Conservation (phyloP, 2,113 vertebrate species). For the Heterotilapia buettikoferi region DNA sequence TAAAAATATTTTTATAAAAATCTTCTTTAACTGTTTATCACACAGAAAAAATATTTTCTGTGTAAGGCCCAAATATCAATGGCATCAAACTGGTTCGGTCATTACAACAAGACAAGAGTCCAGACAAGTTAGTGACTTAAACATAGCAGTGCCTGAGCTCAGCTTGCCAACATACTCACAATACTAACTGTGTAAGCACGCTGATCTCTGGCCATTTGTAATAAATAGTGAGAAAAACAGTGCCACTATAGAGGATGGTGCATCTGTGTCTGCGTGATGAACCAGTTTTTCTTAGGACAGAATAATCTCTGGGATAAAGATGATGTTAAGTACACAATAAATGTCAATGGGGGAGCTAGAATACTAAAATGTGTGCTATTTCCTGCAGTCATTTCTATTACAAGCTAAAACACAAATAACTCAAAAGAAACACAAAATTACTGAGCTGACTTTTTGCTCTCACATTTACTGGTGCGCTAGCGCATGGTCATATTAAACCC, state of each 20-base stretch:
- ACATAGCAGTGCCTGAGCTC: neutral
- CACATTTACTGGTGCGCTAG: neutral
- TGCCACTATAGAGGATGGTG: neutral
- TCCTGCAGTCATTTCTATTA: neutral
- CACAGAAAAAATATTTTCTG: neutral
- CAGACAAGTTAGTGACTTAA: neutral
- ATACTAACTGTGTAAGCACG: neutral
- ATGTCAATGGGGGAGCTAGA: neutral
- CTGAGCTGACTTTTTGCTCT: neutral
- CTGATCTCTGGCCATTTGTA: neutral
- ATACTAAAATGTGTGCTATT: neutral
- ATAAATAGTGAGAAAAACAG: neutral
- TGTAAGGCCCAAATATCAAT: neutral
- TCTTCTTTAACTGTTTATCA: neutral
- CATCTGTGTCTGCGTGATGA: neutral
- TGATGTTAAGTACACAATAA: neutral
- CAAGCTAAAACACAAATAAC: neutral
- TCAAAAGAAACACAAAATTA: neutral
- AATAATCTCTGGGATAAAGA: neutral
- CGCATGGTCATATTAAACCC: neutral
- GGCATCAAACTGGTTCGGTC: neutral
- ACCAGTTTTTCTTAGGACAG: neutral
- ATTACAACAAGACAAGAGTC: neutral
- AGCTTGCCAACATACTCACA: neutral
- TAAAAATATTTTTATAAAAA: neutral